Base-by-base conservation (phyloP, 2,797 vertebrate species). In the Enteromius thamalakanensis region DNA sequence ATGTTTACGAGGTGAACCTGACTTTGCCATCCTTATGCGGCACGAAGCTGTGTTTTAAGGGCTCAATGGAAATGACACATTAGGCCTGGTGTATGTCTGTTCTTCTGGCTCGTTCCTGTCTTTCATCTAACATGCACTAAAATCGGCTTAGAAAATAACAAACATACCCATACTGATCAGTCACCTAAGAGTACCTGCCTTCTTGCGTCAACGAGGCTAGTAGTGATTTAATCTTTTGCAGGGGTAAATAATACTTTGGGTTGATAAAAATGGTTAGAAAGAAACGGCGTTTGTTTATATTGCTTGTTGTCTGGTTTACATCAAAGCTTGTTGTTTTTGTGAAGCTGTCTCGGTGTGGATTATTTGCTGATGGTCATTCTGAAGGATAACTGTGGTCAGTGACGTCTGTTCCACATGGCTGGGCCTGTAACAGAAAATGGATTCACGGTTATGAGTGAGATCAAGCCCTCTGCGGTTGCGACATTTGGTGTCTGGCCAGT, bases 11-110 rank as follows among this genome's bases (percentile, higher is more conserved):
- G 85, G 87, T 81, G 89, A 91, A 91, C 90, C 80, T 55, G 67
- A 23, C 60, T 47, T 68, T 78, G 82, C 85, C 79, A 68, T 80
- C 81, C 86, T 79, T 49, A 49, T 42, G 62, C 19, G 34, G 51
- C 89, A 87, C 89, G 87, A 94, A 86, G 87, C 88, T 51, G 89
- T 94, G 91, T 94, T 95, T 95, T 94, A 93, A 76, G 85, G 32
- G 91, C 92, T 95, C 90, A 93, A 87, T 87, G 89, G 90, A 91
- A 94, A 95, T 95, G 88, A 95, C 92, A 92, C 92, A 91, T 93
- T 94, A 89, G 91, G 42, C 80, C 86, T 90, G 84, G 90, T 91
- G 89, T 84, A 69, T 88, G 91, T 93, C 93, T 94, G 91, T 91
- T 90, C 89, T 85, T 90, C 84, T 82, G 88, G 79, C 40, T 62